Evolutionary conservation across 1,140 invertebrate species (phyloP), one percentile per base, ranked within the genome.

Genomic region (Trichogramma pretiosum): DNA sequence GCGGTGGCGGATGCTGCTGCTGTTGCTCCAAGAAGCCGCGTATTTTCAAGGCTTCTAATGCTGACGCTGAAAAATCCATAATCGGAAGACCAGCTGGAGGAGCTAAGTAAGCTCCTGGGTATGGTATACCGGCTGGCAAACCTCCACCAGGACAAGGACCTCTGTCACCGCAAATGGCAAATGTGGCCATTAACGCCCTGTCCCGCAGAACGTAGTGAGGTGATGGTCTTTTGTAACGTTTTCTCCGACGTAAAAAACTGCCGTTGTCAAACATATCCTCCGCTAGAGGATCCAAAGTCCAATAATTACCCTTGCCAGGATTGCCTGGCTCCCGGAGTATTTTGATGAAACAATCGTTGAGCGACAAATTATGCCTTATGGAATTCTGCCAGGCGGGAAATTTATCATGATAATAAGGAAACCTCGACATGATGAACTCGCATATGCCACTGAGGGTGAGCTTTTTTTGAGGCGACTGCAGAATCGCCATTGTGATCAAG

Each of bases 221-320:
- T 18, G 79, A 79, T 8, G 88, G 85, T 36, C 93, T 74, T 66
- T 97, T 98, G 74, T 94, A 99, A 18, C 96, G 78, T 71, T 99
- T 99, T 42, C 96, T 71, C 16, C 96, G 77, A 4, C 96, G 70
- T 33, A 99, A 73, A 63, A 99, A 99, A 61, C 89, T 94, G 0
- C 97, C 97, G 66, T 99, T 99, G 64, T 99, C 96, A 61, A 99
- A 99, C 97, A 99, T 99, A 62, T 98, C 92, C 63, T 98, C 93
- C 1, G 90, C 90, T 45, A 92, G 73, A 0, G 96, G 96, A 71
- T 99, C 94, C 36, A 99, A 67, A 1, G 93, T 95, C 96, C 96
- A 99, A 69, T 98, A 99, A 63, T 98, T 99, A 0, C 96, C 96
- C 61, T 99, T 99, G 0, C 94, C 94, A 0, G 97, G 96, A 64